A percentile compares a stretch with the other conserved stretches of the same genome.
Evolutionary conservation across 2,113 vertebrate genomes (phyloP).

Genomic region (Aptenodytes patagonicus): DNA sequence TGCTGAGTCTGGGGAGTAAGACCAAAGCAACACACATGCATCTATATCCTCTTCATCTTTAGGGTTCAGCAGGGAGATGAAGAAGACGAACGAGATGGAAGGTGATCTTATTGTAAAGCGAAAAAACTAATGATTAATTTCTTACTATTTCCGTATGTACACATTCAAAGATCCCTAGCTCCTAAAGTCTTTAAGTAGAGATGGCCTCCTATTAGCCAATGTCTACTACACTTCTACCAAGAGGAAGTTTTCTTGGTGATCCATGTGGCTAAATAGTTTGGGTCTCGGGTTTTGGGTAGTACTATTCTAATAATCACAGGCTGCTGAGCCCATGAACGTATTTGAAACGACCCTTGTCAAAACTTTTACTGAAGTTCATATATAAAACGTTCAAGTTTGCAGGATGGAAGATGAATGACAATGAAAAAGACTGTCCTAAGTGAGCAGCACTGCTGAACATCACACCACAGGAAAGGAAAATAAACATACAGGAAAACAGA

Average conservation of each 20-base stretch:
- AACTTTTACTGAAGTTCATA: background rate
- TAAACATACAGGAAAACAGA: slow-evolving; percentile 5
- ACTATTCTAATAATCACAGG: background rate
- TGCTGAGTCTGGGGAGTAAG: background rate
- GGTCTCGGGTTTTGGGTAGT: background rate
- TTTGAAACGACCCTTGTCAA: background rate
- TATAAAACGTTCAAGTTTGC: background rate
- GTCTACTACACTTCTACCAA: background rate
- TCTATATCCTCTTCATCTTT: background rate
- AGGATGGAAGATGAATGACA: background rate
- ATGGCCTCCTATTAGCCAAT: background rate
- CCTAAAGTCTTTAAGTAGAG: background rate
- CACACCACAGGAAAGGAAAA: background rate
- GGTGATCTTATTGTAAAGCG: background rate
- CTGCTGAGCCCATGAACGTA: background rate
- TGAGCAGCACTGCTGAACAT: background rate
- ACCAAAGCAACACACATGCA: background rate
- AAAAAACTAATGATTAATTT: background rate
- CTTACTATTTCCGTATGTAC: background rate
- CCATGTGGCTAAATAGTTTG: background rate
- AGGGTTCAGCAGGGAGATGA: background rate
- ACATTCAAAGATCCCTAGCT: background rate
- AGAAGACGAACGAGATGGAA: background rate
- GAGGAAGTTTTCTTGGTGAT: background rate
- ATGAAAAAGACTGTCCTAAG: background rate